A percentile compares a stretch with the other conserved stretches of the same genome.
Evolutionary conservation across 2,113 vertebrate species (phyloP).

Genomic region (Archilochus colubris): DNA sequence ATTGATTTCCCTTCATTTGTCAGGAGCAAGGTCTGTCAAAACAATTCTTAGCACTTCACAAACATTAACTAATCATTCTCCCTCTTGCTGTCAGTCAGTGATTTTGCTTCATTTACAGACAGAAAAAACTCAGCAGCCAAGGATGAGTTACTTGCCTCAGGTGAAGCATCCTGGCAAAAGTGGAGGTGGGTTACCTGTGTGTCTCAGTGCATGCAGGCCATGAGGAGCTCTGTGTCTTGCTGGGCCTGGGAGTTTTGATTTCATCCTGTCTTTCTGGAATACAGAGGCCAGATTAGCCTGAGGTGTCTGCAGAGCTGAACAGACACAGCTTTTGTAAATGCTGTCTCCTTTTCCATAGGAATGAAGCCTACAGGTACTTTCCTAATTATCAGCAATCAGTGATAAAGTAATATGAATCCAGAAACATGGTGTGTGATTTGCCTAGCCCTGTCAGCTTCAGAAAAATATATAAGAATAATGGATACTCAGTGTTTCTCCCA

Average conservation of each 20-base stretch:
- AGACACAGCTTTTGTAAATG: background rate
- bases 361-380: background rate
- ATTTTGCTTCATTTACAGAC: background rate
- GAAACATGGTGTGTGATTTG: background rate
- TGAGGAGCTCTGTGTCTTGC: background rate
- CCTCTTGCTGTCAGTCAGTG: background rate
- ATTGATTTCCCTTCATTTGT: constrained; percentile 40
- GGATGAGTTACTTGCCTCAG: background rate
- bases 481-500: background rate
- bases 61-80: background rate
- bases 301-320: background rate
- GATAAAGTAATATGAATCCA: background rate
- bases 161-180: background rate
- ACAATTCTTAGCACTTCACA: constrained; percentile 13
- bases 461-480: background rate
- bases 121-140: background rate
- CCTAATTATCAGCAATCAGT: background rate
- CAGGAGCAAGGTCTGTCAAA: background rate
- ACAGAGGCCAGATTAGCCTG: background rate
- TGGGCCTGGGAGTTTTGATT: background rate
- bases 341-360: background rate
- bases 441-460: background rate
- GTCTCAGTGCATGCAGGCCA: background rate
- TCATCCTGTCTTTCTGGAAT: background rate
- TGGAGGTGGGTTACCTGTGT: background rate